These are phyloP conservation scores for Busseola fusca DNA, from an alignment of 2,888 invertebrate species.

Conservation along the genomic window DNA sequence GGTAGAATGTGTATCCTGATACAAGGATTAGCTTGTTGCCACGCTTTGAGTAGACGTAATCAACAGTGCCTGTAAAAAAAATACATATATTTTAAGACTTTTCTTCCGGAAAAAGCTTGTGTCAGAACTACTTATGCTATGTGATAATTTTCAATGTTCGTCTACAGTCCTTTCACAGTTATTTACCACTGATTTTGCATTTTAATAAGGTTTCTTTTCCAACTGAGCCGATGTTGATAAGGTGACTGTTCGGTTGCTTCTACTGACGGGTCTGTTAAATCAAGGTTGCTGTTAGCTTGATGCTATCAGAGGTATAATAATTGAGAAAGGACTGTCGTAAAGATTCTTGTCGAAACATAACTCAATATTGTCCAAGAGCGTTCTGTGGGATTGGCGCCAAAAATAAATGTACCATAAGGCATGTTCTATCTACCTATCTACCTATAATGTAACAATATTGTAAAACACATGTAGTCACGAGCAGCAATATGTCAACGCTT, in stretches of 20 bases:
- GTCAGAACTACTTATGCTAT: background rate
- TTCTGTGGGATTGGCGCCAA: background rate
- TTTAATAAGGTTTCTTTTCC: too few relatives aligned
- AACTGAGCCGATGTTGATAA: too few relatives aligned
- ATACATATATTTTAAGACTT: too few relatives aligned
- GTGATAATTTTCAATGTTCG: background rate
- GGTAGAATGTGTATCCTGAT: conserved; percentile 36
- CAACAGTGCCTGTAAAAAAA: conserved; percentile 14
- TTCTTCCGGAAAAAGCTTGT: background rate
- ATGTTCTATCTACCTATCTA: background rate
- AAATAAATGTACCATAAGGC: background rate
- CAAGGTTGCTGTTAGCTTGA: too few relatives aligned
- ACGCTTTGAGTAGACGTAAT: conserved; percentile 39
- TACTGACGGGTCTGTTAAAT: too few relatives aligned
- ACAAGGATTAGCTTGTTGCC: conserved; percentile 29
- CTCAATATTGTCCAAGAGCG: background rate
- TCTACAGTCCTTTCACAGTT: background rate
- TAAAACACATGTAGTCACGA: too few relatives aligned
- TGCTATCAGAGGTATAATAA: too few relatives aligned
- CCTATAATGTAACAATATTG: background rate
- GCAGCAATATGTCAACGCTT: too few relatives aligned
- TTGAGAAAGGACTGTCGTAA: too few relatives aligned
- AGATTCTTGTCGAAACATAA: background rate
- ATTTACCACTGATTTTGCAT: too few relatives aligned
- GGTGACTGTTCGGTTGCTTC: too few relatives aligned